phyloP scores from a whole-genome alignment of 2,113 vertebrate species.

The Nycticorax nycticorax region DNA sequence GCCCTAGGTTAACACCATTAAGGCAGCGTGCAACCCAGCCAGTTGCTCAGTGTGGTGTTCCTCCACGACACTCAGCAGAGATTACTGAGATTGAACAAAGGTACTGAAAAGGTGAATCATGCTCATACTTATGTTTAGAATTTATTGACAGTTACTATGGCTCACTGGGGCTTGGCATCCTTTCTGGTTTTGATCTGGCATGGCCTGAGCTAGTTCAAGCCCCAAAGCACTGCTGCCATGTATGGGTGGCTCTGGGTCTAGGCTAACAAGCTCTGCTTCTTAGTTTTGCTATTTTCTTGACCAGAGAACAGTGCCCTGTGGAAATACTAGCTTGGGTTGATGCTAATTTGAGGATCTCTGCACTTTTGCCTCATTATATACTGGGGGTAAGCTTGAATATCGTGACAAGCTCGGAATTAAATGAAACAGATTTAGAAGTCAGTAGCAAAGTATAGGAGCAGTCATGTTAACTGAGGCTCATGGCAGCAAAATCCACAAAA shows the following conservation, averaged over 20 bases:
- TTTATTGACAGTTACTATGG: not conserved
- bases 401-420: not conserved
- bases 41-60: fast-evolving
- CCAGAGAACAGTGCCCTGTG: not conserved
- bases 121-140: not conserved
- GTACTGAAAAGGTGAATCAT: not conserved
- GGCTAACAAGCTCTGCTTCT: not conserved
- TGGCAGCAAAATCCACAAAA: not conserved
- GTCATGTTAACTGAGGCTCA: not conserved
- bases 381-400: not conserved
- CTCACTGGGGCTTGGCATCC: not conserved
- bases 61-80: not conserved
- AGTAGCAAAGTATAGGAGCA: not conserved
- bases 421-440: not conserved
- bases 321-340: not conserved
- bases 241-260: not conserved
- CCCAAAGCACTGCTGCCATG: not conserved
- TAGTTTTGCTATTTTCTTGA: not conserved
- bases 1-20: not conserved
- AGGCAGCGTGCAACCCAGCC: fast-evolving
- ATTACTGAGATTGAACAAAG: not conserved
- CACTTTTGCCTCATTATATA: not conserved
- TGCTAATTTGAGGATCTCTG: not conserved
- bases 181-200: not conserved
- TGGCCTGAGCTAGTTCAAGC: not conserved